Percentiles rank a stretch among this genome's conserved stretches.
phyloP scores from a whole-genome alignment of 92 coral and sea anemone genomes.

The Siderastrea siderea region DNA sequence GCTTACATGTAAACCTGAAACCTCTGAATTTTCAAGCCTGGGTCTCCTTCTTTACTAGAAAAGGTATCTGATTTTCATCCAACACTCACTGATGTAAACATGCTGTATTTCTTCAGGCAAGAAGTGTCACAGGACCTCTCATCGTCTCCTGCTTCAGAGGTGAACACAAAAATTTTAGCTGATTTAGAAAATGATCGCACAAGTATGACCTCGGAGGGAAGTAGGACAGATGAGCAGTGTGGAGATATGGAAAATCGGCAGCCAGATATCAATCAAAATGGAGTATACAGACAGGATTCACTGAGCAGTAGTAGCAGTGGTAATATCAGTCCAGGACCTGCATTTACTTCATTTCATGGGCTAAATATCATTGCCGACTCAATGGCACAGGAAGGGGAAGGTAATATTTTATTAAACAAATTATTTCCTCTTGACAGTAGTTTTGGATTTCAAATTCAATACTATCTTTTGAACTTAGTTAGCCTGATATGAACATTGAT shows the following conservation, averaged over 20 bases:
- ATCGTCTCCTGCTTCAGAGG: conserved; percentile 12
- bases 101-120: background rate
- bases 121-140: conserved; percentile 6
- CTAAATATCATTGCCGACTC: conserved; percentile 28
- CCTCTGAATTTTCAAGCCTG: background rate
- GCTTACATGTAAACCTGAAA: too few relatives aligned
- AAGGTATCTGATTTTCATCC: background rate
- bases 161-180: conserved; percentile 15
- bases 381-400: conserved; percentile 39
- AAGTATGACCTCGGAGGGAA: conserved; percentile 25
- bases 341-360: conserved; percentile 48
- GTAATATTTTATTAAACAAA: too few relatives aligned
- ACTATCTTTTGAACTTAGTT: too few relatives aligned
- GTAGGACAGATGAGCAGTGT: conserved; percentile 27
- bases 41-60: background rate
- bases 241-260: conserved; percentile 31
- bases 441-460: background rate
- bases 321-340: conserved; percentile 20
- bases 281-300: conserved; percentile 32
- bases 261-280: conserved; percentile 34
- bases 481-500: too few relatives aligned
- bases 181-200: conserved; percentile 34
- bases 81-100: too few relatives aligned
- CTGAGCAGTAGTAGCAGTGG: background rate
- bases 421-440: too few relatives aligned